Base-by-base conservation (phyloP, 2,888 invertebrate genomes). In the Nymphalis urticae region DNA sequence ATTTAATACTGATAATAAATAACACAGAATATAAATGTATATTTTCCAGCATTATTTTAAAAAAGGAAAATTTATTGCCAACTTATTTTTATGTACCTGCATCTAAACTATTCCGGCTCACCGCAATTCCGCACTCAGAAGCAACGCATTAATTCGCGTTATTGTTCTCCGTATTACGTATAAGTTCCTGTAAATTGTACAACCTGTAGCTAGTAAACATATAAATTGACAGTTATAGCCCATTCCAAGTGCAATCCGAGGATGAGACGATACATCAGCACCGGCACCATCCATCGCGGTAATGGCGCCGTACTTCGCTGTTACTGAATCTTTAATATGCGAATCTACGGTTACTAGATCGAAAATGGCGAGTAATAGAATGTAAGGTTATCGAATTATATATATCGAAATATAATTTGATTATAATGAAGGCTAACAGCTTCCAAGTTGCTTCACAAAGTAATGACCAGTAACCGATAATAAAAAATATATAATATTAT, bases 211-310 rank as follows among this genome's bases (percentile, higher is more conserved):
- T 56, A 51, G 65, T 65, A 65, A 65, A 65, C 64, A 64, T 64
- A 73, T 66, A 69, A 73, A 71, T 75, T 66, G 70, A 67, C 71
- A 70, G 72, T 76, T 74, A 75, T 72, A 42, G 72, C 48, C 75
- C 67, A 71, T 74, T 75, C 63, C 51, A 48, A 36, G 73, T 86
- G 75, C 89, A 90, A 89, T 90, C 84, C 75, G 72, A 75, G 79
- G 85, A 91, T 90, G 86, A 86, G 81, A 36, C 87, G 77, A 91
- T 92, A 88, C 77, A 89, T 92, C 91, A 90, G 83, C 48, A 36
- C 62, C 62, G 75, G 75, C 74, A 79, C 88, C 74, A 89, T 92
- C 85, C 78, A 87, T 90, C 82, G 79, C 79, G 59, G 73, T 85
- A 88, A 89, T 83, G 81, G 87, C 81, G 80, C 88, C 80, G 84